These are phyloP conservation scores for Agapornis canus DNA, from an alignment of 2,797 vertebrate genomes.

Conservation along the genomic window DNA sequence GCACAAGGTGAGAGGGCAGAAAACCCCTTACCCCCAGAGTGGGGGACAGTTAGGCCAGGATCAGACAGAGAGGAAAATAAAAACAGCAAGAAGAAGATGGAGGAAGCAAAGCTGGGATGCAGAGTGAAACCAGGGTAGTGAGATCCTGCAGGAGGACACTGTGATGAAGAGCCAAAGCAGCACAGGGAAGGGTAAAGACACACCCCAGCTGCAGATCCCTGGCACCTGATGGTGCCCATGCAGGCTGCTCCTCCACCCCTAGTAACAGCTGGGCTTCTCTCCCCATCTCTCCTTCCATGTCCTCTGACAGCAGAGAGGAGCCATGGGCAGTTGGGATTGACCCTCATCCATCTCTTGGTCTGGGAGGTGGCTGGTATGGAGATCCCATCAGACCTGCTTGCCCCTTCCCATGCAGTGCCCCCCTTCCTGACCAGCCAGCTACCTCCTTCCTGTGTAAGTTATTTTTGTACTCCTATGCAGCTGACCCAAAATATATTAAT, in stretches of 20 bases:
- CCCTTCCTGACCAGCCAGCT: not conserved
- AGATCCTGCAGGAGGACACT: not conserved
- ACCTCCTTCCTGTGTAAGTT: not conserved
- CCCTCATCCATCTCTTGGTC: not conserved
- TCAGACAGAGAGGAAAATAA: not conserved
- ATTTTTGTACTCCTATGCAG: not conserved
- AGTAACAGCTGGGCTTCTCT: accelerated
- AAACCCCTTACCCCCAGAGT: not conserved
- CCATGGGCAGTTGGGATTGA: accelerated
- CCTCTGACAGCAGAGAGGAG: not conserved
- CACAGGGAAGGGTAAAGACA: not conserved
- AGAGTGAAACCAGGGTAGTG: not conserved
- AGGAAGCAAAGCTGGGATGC: not conserved
- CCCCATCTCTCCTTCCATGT: not conserved
- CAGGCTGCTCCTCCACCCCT: not conserved
- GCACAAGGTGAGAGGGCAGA: not conserved
- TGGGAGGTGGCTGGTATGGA: not conserved
- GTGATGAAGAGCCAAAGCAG: not conserved
- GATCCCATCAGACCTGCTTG: accelerated
- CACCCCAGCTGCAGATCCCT: not conserved
- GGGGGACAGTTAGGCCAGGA: not conserved
- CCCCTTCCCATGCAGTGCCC: not conserved
- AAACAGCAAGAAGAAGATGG: not conserved
- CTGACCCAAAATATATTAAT: not conserved
- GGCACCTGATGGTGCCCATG: accelerated